Evolutionary conservation across 2,888 invertebrate species (phyloP), one percentile per base, ranked within the genome.

Genomic region (Pseudanteris insignis): DNA sequence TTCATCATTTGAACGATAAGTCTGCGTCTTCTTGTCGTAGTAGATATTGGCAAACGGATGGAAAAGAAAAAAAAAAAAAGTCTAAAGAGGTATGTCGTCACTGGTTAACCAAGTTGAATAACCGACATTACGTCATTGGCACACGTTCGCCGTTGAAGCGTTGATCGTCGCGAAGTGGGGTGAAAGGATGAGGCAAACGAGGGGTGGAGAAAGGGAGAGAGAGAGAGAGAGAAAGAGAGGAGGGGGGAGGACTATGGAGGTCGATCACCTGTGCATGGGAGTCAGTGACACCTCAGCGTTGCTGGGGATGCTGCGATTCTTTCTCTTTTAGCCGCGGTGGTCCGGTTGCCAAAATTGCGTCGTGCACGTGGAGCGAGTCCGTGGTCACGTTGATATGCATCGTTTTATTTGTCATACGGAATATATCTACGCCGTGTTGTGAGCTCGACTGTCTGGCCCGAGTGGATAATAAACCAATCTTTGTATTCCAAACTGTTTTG

Each of bases 221-320:
- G n/a, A n/a, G n/a, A n/a, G n/a, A n/a, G n/a, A n/a, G n/a, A n/a
- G n/a, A n/a, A n/a, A n/a, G n/a, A n/a, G n/a, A n/a, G n/a, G n/a
- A n/a, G 50, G 47, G 64, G 68, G 69, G 68, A 70, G 70, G 64
- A 66, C 70, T 72, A 75, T 74, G 72, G 79, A 79, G 79, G 79
- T 79, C 79, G 79, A 79, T 79, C 79, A 79, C 79, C 79, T 79
- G 79, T 74, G 78, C 69, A 72, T 76, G 59, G 71, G 77, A 78
- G 79, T 79, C 79, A 79, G 78, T 79, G 79, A 79, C 79, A 79
- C 79, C 77, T 77, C 68, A n/a, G n/a, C n/a, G n/a, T n/a, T n/a
- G 64, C 44, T 67, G 67, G 66, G 67, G 72, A 71, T 69, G 70
- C 51, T 66, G 65, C 38, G 21, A 10, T 59, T 63, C 64, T 61